Evolutionary conservation across 2,888 invertebrate species (phyloP), one percentile per base, ranked within the genome.

Genomic region (Noctua pronuba): DNA sequence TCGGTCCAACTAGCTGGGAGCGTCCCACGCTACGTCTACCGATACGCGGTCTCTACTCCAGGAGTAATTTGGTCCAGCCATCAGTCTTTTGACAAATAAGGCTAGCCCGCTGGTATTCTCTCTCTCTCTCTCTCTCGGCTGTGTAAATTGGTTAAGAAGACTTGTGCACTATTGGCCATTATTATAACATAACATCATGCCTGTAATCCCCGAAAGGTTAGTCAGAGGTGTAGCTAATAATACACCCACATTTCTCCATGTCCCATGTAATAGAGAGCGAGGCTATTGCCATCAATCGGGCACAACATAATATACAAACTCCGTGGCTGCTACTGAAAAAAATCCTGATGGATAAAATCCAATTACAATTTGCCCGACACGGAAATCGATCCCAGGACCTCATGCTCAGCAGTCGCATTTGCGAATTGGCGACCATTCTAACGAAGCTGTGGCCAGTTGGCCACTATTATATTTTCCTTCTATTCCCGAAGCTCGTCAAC

Each of bases 401-500:
- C n/a, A 16, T 7, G 16, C 28, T 28, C 28, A 28, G 16, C 16
- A 6, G 28, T 55, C n/a, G 55, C 13, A 13, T 4, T 55, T 13
- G n/a, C 1, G 41, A 11, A n/a, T 13, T 55, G 5, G n/a, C 5
- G 10, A 11, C 41, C 7, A 11, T 4, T 24, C 8, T 31, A 16
- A 18, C 18, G 18, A 8, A 4, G 3, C 28, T 24, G 10, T 60
- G 38, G 16, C 28, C 24, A 75, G 13, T 24, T 60, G 38, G 16
- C 28, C 24, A 75, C 18, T 24, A 21, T 28, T 28, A 18, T 8
- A 24, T 16, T 2, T 21, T 49, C 0, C n/a, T 44, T 60, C 11
- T 66, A 28, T 21, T n/a, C 21, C 24, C 41, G 5, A 13, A 28
- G 10, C 0, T 21, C 8, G 70, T 24, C 83, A 84, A 46, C 84